Base-by-base conservation (phyloP, 2,113 vertebrate genomes). In the Rafetus swinhoei region DNA sequence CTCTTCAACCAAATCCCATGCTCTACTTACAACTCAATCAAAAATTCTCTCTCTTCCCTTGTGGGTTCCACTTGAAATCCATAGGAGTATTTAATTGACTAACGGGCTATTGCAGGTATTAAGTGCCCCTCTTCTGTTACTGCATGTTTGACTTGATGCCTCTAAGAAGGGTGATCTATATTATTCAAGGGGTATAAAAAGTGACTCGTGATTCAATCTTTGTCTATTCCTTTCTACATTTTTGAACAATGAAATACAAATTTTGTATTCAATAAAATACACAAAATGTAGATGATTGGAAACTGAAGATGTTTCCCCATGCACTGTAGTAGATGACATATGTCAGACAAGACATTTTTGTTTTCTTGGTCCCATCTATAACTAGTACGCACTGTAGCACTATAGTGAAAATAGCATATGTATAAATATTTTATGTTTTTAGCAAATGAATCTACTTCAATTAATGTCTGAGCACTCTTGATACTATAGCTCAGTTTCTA, bases 361-460 rank as follows among this genome's bases (percentile, higher is more conserved):
- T 54, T 54, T 81, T 2, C 80, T 21, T 14, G 74, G 55, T 59
- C 15, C 56, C 65, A 81, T 56, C 77, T 72, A 35, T 35, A n/a
- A 10, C 21, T 21, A 35, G n/a, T 72, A 35, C n/a, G 35, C n/a
- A 35, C 9, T 35, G 18, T 76, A 39, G 18, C 81, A 52, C 52
- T 72, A 19, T 3, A 83, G 86, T 15, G 55, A 32, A 13, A 93
- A 56, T 3, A 74, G 9, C 21, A 39, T 32, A 25, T 2, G 2
- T 50, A 10, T 32, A 0, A 0, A 1, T 9, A 1, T 6, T 13
- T 4, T 21, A 82, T 4, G 0, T 91, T 93, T 60, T 87, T 57
- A 92, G 60, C 56, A 92, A 55, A 55, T 84, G 91, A 88, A 77
- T 15, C 3, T 35, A 7, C 60, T 13, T 81, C 82, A 90, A 88